A percentile compares a stretch with the other conserved stretches of the same genome.
These are phyloP conservation scores for Acromyrmex heyeri DNA, from an alignment of 1,140 invertebrate genomes.

Conservation along the genomic window DNA sequence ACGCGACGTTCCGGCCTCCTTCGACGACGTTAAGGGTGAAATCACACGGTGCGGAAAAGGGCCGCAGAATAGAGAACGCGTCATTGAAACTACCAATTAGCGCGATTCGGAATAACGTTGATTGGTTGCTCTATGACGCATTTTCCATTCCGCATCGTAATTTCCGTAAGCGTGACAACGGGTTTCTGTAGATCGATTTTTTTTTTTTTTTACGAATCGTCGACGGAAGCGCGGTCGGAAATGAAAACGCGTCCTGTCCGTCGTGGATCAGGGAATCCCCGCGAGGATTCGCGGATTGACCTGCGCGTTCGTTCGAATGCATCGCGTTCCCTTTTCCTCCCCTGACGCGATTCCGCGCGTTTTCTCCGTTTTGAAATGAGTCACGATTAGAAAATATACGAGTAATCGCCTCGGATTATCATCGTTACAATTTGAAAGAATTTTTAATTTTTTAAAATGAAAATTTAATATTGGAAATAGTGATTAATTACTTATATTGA, in stretches of 20 bases:
- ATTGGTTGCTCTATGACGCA: no score
- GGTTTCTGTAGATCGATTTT: neutral
- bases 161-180: neutral
- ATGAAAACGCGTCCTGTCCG: slow-evolving; percentile 21
- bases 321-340: neutral
- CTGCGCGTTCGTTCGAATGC: slow-evolving; percentile 34
- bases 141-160: no score
- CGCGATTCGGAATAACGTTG: no score
- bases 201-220: neutral
- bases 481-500: no score
- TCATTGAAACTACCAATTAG: no score
- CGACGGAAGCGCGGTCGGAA: slow-evolving; percentile 2
- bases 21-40: neutral
- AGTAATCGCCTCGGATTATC: no score
- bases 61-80: no score
- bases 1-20: neutral
- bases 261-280: neutral
- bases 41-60: no score
- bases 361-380: neutral
- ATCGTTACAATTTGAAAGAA: no score
- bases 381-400: neutral
- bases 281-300: neutral
- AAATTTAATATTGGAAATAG: no score
- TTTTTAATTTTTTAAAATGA: no score
- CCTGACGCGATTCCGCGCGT: neutral